Base-by-base conservation (phyloP, 2,888 invertebrate species). In the Drosophila austrosaltans region DNA sequence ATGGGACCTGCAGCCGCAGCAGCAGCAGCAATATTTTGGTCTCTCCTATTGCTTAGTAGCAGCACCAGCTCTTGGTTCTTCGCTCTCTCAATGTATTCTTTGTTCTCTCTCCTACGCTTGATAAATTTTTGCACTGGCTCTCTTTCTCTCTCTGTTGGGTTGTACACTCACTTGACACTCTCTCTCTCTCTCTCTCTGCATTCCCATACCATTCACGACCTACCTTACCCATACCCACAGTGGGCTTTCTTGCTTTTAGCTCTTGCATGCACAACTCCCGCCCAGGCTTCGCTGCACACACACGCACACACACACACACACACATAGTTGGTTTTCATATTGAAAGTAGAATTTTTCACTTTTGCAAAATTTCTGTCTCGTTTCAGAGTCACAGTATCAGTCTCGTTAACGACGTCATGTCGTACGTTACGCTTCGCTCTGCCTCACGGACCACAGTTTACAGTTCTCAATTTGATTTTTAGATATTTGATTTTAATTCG, bases 181-280 rank as follows among this genome's bases (percentile, higher is more conserved):
- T 10, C 8, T 8, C 12, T n/a, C 32, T 54, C n/a, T n/a, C n/a
- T n/a, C 42, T 53, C 48, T 65, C 60, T 59, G 66, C 69, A 83
- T 75, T 76, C 81, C 87, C 90, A 90, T 89, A 90, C 90, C 91
- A 36, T 36, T 36, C 36, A 89, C 91, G 91, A 91, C 91, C 91
- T 91, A 91, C 91, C 91, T 91, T 91, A 91, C 91, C 91, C 91
- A 91, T 88, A 91, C 91, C 90, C 89, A 87, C 85, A 89, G 77
- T 88, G 82, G 76, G 82, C 87, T 91, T 78, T 75, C 75, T 40
- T 73, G 70, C 74, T 76, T 68, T 73, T 70, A 16, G 75, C 74
- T 80, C 74, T 79, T 74, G 76, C 83, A 76, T 87, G 87, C 87
- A 83, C 84, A 83, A 82, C 85, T 85, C 85, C 85, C 75, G 74